Base-by-base conservation (phyloP, 2,888 invertebrate species). In the Nemotelus pantherinus region DNA sequence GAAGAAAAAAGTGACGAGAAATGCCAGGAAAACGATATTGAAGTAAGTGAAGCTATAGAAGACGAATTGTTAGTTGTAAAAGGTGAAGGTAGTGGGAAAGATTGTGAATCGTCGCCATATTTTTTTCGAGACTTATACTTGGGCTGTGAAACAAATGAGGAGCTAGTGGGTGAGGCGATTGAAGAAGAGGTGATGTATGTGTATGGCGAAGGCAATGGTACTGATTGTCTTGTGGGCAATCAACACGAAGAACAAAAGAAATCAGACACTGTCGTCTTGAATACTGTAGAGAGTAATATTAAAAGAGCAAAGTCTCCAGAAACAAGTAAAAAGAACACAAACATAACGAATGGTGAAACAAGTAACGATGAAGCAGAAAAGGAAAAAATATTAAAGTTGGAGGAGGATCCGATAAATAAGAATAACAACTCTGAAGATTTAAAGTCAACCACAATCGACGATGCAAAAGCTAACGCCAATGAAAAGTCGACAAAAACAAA, bases 181-280 rank as follows among this genome's bases (percentile, higher is more conserved):
- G 92, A 91, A 83, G 95, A 95, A 86, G 90, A 91, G 0, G 88
- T 93, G 0, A 88, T 93, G 88, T 91, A 89, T 85, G 89, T 95
- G 83, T 89, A 88, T 81, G 94, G 94, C 0, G 91, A 91, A 83
- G 95, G 95, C 58, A 89, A 86, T 81, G 95, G 95, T 3, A 87
- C 85, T 41, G 92, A 93, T 47, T 94, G 93, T 84, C 88, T 92
- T 78, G 93, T 93, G 3, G 95, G 94, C 1, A 95, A 94, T 86
- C 90, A 88, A 60, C 81, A 82, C 2, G 85, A 85, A 55, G 45
- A 81, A 3, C 81, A 80, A 45, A 84, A 85, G 45, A 58, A 70
- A 71, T 48, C 43, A 9, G 68, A 50, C 10, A 39, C 68, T 2
- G 9, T 70, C 9, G 9, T 70, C 45, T 39, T 63, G 41, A 57